Conservation (phyloP, 1,140 invertebrate genomes). For the Aphelenchoides fujianensis region DNA sequence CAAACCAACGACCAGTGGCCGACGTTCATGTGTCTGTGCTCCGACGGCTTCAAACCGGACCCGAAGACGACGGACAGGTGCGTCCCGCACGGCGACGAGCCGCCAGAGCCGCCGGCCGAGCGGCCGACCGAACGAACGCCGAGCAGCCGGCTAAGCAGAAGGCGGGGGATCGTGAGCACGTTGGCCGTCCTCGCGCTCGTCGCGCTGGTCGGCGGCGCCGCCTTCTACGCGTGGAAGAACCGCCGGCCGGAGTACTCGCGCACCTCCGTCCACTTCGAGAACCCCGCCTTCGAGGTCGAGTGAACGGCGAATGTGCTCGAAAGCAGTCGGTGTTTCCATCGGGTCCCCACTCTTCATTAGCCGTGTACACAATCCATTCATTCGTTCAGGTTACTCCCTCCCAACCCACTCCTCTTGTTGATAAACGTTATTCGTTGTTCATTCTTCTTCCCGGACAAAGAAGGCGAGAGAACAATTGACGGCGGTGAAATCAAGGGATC, state of each 20-base stretch:
- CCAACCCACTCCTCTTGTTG: too few relatives aligned
- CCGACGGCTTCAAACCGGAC: neutral
- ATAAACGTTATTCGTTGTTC: too few relatives aligned
- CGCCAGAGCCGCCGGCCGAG: too few relatives aligned
- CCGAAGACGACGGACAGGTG: neutral
- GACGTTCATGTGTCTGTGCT: neutral
- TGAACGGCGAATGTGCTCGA: too few relatives aligned
- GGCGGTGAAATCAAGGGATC: too few relatives aligned
- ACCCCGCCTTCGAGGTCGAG: neutral
- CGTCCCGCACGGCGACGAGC: neutral
- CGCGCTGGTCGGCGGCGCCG: neutral
- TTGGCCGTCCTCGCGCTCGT: neutral
- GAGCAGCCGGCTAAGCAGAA: neutral
- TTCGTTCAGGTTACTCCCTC: too few relatives aligned
- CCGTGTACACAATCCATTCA: too few relatives aligned
- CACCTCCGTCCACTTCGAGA: neutral
- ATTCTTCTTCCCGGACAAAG: too few relatives aligned
- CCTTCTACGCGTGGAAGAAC: neutral
- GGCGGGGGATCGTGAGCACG: neutral
- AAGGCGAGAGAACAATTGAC: too few relatives aligned
- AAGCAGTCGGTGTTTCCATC: too few relatives aligned
- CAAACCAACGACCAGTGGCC: neutral
- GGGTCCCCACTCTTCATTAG: too few relatives aligned
- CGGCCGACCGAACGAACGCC: too few relatives aligned
- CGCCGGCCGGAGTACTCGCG: neutral